Evolutionary conservation across 1,140 invertebrate genomes (phyloP), one percentile per base, ranked within the genome.

Genomic region (Delia radicum): DNA sequence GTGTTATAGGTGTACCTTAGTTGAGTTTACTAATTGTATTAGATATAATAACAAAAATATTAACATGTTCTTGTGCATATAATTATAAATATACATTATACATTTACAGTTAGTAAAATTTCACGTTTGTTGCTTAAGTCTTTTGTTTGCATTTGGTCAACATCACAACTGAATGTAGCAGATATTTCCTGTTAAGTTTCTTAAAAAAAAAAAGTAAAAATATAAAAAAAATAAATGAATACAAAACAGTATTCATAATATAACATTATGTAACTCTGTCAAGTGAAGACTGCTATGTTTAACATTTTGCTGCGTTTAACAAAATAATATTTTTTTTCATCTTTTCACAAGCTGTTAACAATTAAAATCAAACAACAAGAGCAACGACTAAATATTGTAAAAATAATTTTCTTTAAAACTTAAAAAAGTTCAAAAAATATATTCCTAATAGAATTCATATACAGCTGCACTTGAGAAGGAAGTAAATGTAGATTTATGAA

Each of bases 81-180:
- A n/a, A n/a, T n/a, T n/a, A n/a, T n/a, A n/a, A n/a, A n/a, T n/a
- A 4, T 69, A 21, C 29, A 33, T 69, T 33, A 33, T 69, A 21
- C 29, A 33, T 69, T 69, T 69, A 69, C 65, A 69, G 65, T 69
- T 69, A 69, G 5, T 24, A 18, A 69, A 24, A 15, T 69, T 33
- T 69, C 55, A 63, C 24, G 73, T 74, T 74, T 74, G 73, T 74
- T 33, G 78, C 76, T 77, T 75, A 61, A 79, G 78, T 80, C 79
- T 80, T 80, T 80, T 79, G 79, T 79, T 80, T 80, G 33, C 12
- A n/a, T 21, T 21, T 55, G 48, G n/a, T 55, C 3, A 33, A 48
- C 46, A 48, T n/a, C n/a, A 48, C 71, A 71, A 24, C 26, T 4
- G 31, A 2, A n/a, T n/a, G n/a, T n/a, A 8, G 62, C 2, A 65